Evolutionary conservation across 2,888 invertebrate species (phyloP), one percentile per base, ranked within the genome.

Genomic region (Parnassius glacialis): DNA sequence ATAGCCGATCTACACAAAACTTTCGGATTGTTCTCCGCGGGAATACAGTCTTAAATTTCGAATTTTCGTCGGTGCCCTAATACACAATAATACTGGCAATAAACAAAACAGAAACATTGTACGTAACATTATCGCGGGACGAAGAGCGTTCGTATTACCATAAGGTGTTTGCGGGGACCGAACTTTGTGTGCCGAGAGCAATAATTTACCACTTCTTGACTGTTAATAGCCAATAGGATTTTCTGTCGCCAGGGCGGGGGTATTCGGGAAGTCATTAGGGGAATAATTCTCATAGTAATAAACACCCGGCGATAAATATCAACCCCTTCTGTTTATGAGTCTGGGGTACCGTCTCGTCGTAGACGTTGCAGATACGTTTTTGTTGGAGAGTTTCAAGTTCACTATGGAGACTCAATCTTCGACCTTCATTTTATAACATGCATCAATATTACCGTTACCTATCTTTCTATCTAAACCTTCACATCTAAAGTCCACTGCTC

Each of bases 171-270:
- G 74, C 67, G 70, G 74, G 59, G 62, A 70, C 61, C 68, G 71
- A 82, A 81, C 72, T 84, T 77, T 72, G 68, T 66, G 71, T 65
- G 68, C 68, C 68, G 67, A 69, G 71, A 72, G 78, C 82, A 70
- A 88, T 89, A 89, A 83, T 81, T 89, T 79, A 88, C 84, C 79
- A 83, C 81, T 82, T 78, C 86, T 84, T 82, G 85, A 84, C 87
- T 85, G 85, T 83, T 91, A 90, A 90, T 90, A 90, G 90, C 83
- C 88, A 84, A 91, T 90, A 89, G 90, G 90, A 89, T 90, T 89
- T 90, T 88, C 88, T 84, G 83, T 81, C 81, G 80, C 76, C 81
- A 74, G 72, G 74, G 63, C 64, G 73, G 80, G 83, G 76, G 83
- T 80, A 79, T 87, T 87, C 84, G 87, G 84, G 85, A 89, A 90